Evolutionary conservation across 2,797 vertebrate species (phyloP), one percentile per base, ranked within the genome.

Genomic region (Forpus xanthops): DNA sequence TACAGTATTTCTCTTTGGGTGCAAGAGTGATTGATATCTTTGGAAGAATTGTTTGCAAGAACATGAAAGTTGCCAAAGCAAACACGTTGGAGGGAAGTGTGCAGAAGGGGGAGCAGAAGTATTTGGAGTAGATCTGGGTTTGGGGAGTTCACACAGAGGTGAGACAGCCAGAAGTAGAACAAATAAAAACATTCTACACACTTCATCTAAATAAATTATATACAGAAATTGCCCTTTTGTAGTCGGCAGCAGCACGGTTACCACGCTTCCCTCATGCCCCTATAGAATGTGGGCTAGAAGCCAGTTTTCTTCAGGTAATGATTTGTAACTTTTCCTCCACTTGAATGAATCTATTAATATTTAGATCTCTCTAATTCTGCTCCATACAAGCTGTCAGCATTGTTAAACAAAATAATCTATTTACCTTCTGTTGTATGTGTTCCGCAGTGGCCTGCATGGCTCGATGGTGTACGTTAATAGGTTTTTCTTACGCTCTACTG

Each of bases 21-120:
- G 98, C 98, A 98, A 98, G 98, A 98, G 98, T 99, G 99, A 99
- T 99, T 99, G 98, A 99, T 99, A 98, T 98, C 98, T 97, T 98
- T 97, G 98, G 98, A 98, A 97, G 97, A 98, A 98, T 98, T 98
- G 98, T 99, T 99, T 99, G 98, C 96, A 98, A 97, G 99, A 98
- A 98, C 97, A 93, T 97, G 97, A 96, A 98, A 98, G 97, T 97
- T 98, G 98, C 99, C 99, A 99, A 99, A 99, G 98, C 98, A 99
- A 99, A 99, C 98, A 99, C 97, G 75, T 98, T 98, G 97, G 94
- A 98, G 97, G 97, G 96, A 98, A 97, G 98, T 97, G 97, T 98
- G 97, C 98, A 96, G 98, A 98, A 98, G 98, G 97, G 92, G 96
- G 97, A 98, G 98, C 97, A 94, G 97, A 97, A 98, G 97, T 98